phyloP scores from a whole-genome alignment of 1,140 invertebrate genomes.

The Galendromus occidentalis region DNA sequence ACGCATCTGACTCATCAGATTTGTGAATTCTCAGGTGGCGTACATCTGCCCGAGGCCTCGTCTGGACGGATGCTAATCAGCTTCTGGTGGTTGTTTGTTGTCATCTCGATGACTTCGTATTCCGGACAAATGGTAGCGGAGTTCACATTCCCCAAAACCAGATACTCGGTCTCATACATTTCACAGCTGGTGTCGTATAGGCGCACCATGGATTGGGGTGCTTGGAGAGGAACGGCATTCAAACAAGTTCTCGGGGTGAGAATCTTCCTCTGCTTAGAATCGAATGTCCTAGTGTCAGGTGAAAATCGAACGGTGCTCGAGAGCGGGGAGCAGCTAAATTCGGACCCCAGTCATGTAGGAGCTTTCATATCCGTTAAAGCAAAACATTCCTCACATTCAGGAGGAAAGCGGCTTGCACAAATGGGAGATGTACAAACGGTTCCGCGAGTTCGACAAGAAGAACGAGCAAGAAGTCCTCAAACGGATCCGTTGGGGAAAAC shows the following conservation, averaged over 20 bases:
- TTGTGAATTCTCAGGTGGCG: too few relatives aligned
- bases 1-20: too few relatives aligned
- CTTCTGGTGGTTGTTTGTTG: constrained; percentile 76
- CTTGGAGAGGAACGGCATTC: constrained; percentile 46
- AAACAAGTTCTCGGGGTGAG: constrained; percentile 41
- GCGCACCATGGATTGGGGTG: constrained; percentile 43
- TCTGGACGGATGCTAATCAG: constrained; percentile 66
- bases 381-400: background rate
- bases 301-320: too few relatives aligned
- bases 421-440: background rate
- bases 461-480: background rate
- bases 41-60: constrained; percentile 55
- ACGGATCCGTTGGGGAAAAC: background rate
- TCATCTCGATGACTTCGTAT: constrained; percentile 74
- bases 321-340: too few relatives aligned
- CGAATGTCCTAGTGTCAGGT: too few relatives aligned
- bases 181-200: constrained; percentile 41
- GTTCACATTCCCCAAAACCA: constrained; percentile 69
- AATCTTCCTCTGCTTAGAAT: too few relatives aligned
- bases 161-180: constrained; percentile 48
- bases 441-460: background rate
- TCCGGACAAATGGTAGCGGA: constrained; percentile 79
- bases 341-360: too few relatives aligned
- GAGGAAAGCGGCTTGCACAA: background rate
- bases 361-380: too few relatives aligned